These are phyloP conservation scores for Gerris buenoi DNA, from an alignment of 1,140 invertebrate genomes.

Conservation along the genomic window DNA sequence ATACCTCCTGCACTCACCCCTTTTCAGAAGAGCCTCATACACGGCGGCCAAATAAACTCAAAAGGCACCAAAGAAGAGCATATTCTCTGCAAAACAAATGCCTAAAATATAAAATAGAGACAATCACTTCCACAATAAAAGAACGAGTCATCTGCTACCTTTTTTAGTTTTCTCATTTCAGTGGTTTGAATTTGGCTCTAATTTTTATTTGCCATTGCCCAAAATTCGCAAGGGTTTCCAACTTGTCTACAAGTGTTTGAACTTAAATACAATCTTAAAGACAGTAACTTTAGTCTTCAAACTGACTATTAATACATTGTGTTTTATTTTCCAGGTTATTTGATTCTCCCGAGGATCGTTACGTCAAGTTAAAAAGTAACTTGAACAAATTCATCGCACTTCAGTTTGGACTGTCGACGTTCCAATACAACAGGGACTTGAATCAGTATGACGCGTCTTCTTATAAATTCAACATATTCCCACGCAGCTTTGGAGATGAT, in stretches of 20 bases:
- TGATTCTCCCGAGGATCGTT: constrained; percentile 45
- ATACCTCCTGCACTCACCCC: too few relatives aligned
- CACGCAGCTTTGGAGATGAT: constrained; percentile 39
- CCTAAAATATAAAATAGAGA: too few relatives aligned
- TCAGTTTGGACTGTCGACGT: constrained; percentile 46
- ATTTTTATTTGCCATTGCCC: constrained; percentile 4
- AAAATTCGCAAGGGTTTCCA: too few relatives aligned
- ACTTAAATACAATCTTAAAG: constrained; percentile 10
- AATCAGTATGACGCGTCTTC: constrained; percentile 40
- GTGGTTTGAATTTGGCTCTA: neutral
- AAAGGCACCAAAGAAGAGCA: too few relatives aligned
- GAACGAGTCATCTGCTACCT: too few relatives aligned
- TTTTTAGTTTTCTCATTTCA: neutral
- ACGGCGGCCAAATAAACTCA: too few relatives aligned
- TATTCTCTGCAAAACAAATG: too few relatives aligned
- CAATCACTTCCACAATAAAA: too few relatives aligned
- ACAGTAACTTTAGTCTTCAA: constrained; percentile 14
- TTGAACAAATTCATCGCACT: constrained; percentile 41
- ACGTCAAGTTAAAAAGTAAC: constrained; percentile 39
- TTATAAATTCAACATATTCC: constrained; percentile 52
- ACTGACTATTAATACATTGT: constrained; percentile 8
- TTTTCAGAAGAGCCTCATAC: too few relatives aligned
- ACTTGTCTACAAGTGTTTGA: neutral
- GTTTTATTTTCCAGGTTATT: constrained; percentile 45
- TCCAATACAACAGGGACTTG: constrained; percentile 35